Percentiles rank a stretch among this genome's conserved stretches.
phyloP scores from a whole-genome alignment of 1,140 invertebrate genomes.

The Tetragonula clypearis region DNA sequence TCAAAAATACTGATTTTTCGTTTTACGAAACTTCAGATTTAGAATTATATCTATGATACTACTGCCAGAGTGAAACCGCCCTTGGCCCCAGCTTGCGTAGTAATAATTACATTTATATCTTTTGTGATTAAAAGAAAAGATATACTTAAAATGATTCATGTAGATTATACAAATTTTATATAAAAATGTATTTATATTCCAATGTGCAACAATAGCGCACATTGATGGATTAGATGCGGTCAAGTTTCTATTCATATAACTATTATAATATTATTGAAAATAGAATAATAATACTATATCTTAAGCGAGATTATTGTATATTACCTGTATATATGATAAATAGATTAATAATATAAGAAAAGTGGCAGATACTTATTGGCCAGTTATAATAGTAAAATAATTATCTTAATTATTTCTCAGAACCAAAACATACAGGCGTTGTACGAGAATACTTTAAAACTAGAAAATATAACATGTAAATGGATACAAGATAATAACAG shows the following conservation, averaged over 20 bases:
- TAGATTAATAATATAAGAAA: slow-evolving; percentile 77
- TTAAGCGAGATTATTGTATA: slow-evolving; percentile 74
- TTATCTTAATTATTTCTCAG: slow-evolving; percentile 75
- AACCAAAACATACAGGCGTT: slow-evolving; percentile 72
- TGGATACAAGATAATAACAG: slow-evolving; percentile 56
- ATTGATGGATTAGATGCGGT: slow-evolving; percentile 70
- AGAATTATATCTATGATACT: slow-evolving; percentile 57
- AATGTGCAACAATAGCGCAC: slow-evolving; percentile 67
- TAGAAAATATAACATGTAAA: slow-evolving; percentile 65
- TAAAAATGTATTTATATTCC: slow-evolving; percentile 76
- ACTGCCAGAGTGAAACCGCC: slow-evolving; percentile 74
- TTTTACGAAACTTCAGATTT: slow-evolving; percentile 48
- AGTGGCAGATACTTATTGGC: slow-evolving; percentile 78
- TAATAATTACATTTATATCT: slow-evolving; percentile 73
- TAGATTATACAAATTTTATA: slow-evolving; percentile 78
- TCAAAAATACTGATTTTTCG: slow-evolving; percentile 47
- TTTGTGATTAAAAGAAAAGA: slow-evolving; percentile 75
- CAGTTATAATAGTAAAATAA: slow-evolving; percentile 76
- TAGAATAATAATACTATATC: slow-evolving; percentile 74
- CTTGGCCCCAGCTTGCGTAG: slow-evolving; percentile 69
- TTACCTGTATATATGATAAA: slow-evolving; percentile 76
- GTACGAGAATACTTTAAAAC: slow-evolving; percentile 67
- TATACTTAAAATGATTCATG: slow-evolving; percentile 76
- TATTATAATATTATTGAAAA: slow-evolving; percentile 69
- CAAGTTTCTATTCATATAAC: slow-evolving; percentile 76